phyloP scores from a whole-genome alignment of 2,113 vertebrate species.

The Anolis carolinensis region DNA sequence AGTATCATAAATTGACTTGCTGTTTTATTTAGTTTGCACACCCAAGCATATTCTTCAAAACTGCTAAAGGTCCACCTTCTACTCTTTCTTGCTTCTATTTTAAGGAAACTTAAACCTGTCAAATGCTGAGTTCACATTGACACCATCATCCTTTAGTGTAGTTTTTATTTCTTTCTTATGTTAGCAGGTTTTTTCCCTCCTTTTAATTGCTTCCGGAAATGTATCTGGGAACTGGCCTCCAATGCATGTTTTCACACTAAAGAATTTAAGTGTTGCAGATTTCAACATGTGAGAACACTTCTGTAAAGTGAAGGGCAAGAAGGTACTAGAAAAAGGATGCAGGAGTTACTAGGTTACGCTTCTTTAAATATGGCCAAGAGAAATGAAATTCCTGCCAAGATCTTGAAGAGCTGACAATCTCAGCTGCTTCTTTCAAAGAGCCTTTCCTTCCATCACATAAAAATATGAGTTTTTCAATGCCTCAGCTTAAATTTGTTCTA shows the following conservation, averaged over 20 bases:
- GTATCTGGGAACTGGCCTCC: not conserved
- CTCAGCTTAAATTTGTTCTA: not conserved
- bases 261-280: constrained; percentile 22
- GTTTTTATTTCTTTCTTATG: not conserved
- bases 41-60: not conserved
- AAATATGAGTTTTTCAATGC: not conserved
- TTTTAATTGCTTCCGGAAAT: constrained; percentile 25
- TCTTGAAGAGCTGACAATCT: constrained; percentile 42
- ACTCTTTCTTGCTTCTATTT: constrained; percentile 18
- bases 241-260: not conserved
- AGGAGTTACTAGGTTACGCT: constrained; percentile 56
- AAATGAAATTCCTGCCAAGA: constrained; percentile 8
- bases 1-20: not conserved
- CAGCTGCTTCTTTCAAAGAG: constrained; percentile 10
- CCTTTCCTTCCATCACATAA: not conserved
- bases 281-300: constrained; percentile 48
- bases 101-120: not conserved
- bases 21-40: not conserved
- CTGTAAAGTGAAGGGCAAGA: constrained; percentile 38
- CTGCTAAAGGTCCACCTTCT: constrained; percentile 1
- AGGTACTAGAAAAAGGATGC: constrained; percentile 40
- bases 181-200: not conserved
- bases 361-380: constrained; percentile 52
- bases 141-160: not conserved
- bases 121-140: constrained; percentile 8